Percentiles rank a stretch among this genome's conserved stretches.
phyloP scores from a whole-genome alignment of 1,140 invertebrate species.

The Ostrea denselamellosa region DNA sequence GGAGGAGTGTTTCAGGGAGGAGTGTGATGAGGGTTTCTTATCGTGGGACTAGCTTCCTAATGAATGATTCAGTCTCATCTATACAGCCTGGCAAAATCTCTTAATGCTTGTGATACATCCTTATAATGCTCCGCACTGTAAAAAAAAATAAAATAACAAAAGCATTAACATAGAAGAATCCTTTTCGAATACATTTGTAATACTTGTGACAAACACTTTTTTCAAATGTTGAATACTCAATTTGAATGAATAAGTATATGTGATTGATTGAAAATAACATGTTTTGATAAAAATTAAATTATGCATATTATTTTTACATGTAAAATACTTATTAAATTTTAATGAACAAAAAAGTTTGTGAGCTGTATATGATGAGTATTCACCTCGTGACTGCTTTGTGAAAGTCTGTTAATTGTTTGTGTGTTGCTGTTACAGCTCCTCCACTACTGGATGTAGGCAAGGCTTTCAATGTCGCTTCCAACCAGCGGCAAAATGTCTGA shows the following conservation, averaged over 20 bases:
- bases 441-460: constrained; percentile 88
- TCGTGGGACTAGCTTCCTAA: neutral
- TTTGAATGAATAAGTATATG: no score
- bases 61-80: constrained; percentile 79
- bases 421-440: constrained; percentile 87
- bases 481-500: constrained; percentile 83
- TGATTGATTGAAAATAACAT: no score
- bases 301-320: no score
- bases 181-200: no score
- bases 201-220: no score
- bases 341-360: constrained; percentile 74
- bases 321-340: no score
- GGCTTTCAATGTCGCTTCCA: constrained; percentile 86
- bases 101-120: constrained; percentile 84
- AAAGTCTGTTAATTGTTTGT: constrained; percentile 91
- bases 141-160: constrained; percentile 70
- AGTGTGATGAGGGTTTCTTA: neutral
- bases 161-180: neutral
- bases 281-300: no score
- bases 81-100: constrained; percentile 88
- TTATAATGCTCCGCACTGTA: constrained; percentile 86
- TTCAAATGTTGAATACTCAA: no score
- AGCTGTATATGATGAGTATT: constrained; percentile 80
- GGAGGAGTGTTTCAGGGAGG: neutral
- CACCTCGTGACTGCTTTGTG: constrained; percentile 87